Evolutionary conservation across 2,113 vertebrate genomes (phyloP), one percentile per base, ranked within the genome.

Genomic region (Urocynchramus pylzowi): DNA sequence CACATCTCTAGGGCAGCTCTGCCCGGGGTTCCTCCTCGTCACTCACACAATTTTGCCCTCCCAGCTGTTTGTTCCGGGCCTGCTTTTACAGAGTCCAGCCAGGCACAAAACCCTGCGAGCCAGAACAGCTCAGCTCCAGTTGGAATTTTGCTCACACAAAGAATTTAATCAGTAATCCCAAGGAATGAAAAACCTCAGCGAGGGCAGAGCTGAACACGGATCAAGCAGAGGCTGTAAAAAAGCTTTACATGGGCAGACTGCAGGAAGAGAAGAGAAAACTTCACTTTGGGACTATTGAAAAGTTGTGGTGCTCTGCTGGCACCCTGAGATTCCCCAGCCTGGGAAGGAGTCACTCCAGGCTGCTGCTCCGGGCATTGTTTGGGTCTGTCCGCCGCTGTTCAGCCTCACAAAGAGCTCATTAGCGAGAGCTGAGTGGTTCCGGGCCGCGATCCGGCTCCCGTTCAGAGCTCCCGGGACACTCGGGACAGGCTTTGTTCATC

Each of bases 81-180:
- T 89, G 15, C 56, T 89, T 64, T 67, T 18, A 8, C 60, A 63
- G 49, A 54, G 60, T 22, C 50, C 73, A 67, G 49, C 69, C 60
- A 18, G 47, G 33, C 84, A 71, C 86, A 68, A 52, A 49, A 17
- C 44, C 50, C 57, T 39, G 68, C 4, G 0, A 65, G 67, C 31
- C 88, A 80, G 13, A 49, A 13, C 37, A 13, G 42, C 39, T 87
- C 77, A 20, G 44, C 52, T 75, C 33, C 69, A n/a, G 33, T 1
- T 67, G 84, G 65, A 64, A 79, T 81, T 81, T 64, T 47, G 19
- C 70, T 76, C 57, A 49, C 60, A 84, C 41, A 39, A 92, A 81
- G 31, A 63, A 60, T 79, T 87, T 31, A 71, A 44, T 47, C 71
- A 90, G 63, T 59, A 81, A 92, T 92, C 44, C 57, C 52, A 53